Evolutionary conservation across 1,140 invertebrate genomes (phyloP).

Genomic region (Dendrolimus punctatus): DNA sequence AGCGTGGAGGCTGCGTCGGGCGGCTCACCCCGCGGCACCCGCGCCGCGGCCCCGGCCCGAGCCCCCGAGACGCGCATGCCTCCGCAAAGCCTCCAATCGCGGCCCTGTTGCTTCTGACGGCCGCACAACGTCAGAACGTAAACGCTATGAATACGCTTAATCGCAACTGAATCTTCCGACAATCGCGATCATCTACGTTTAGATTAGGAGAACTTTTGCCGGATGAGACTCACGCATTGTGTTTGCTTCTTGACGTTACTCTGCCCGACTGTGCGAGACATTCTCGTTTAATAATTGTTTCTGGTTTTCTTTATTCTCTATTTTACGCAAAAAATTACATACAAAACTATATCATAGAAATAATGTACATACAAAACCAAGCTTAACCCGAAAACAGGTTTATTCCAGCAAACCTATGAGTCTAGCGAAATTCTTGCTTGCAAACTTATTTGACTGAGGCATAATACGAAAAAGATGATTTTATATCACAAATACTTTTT

Average conservation of each 20-base stretch:
- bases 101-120: constrained; percentile 66
- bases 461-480: too few relatives aligned
- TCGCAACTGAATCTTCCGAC: constrained; percentile 51
- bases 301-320: background rate
- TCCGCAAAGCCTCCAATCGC: constrained; percentile 33
- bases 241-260: constrained; percentile 8
- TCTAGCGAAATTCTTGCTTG: too few relatives aligned
- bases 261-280: constrained; percentile 12
- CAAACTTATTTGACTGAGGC: too few relatives aligned
- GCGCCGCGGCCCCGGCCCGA: constrained; percentile 4
- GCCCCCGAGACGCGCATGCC: constrained; percentile 34
- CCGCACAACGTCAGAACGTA: constrained; percentile 46
- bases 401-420: too few relatives aligned
- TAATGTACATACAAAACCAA: too few relatives aligned
- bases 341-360: too few relatives aligned
- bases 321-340: too few relatives aligned
- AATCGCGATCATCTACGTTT: constrained; percentile 44
- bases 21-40: constrained; percentile 19
- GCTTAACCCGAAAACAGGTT: too few relatives aligned
- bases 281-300: background rate
- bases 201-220: constrained; percentile 33
- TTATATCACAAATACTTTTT: too few relatives aligned
- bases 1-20: constrained; percentile 54
- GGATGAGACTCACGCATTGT: constrained; percentile 18
- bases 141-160: constrained; percentile 66